Conservation (phyloP, 1,140 invertebrate genomes). For the Caerostris extrusa region DNA sequence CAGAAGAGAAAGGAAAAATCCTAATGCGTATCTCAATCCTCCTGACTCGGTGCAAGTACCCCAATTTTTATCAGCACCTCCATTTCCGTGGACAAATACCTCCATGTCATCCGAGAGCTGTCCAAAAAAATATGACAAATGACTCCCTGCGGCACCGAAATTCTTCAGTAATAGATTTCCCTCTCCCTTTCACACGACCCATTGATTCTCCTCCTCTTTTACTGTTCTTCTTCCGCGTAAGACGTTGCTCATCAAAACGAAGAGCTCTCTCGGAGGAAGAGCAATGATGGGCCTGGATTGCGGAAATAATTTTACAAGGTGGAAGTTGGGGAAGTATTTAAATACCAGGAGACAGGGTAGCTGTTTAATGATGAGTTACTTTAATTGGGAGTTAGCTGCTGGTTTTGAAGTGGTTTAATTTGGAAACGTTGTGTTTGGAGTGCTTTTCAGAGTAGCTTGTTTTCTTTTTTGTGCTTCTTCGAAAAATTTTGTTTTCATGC, state of each 20-base stretch:
- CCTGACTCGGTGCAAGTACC: neutral
- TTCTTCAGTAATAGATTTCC: conserved; percentile 70
- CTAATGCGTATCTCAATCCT: neutral
- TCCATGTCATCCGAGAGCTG: conserved; percentile 60
- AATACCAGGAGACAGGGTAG: neutral
- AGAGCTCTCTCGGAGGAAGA: neutral
- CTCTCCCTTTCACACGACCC: conserved; percentile 44
- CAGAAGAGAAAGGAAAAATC: neutral
- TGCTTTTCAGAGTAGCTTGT: too few relatives aligned
- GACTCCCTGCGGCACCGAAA: conserved; percentile 64
- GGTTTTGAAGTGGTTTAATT: too few relatives aligned
- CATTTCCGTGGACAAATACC: conserved; percentile 64
- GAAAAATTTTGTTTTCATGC: too few relatives aligned
- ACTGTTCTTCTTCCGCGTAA: neutral
- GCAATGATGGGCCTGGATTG: neutral
- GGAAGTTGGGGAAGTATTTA: neutral
- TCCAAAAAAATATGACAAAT: conserved; percentile 73
- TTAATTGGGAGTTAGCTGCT: too few relatives aligned
- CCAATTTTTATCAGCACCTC: conserved; percentile 31
- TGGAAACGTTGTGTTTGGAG: too few relatives aligned
- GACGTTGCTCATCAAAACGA: conserved; percentile 19
- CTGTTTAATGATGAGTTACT: too few relatives aligned
- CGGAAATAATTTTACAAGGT: neutral
- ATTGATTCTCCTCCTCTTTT: conserved; percentile 19
- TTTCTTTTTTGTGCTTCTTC: too few relatives aligned